Base-by-base conservation (phyloP, 2,888 invertebrate species). In the Himalopsyche kuldschensis region DNA sequence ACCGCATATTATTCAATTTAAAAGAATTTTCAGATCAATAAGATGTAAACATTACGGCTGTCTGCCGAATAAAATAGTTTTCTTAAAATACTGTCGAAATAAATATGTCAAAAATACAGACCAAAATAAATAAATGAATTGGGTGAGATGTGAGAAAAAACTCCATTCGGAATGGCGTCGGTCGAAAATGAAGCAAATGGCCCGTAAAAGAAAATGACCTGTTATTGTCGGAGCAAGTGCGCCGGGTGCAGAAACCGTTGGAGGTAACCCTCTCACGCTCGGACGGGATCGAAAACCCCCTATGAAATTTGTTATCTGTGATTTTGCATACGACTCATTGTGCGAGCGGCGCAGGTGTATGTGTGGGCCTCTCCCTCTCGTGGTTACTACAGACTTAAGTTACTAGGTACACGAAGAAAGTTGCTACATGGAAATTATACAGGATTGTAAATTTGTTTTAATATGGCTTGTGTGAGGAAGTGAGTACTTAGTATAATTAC, bases 281-380 rank as follows among this genome's bases (percentile, higher is more conserved):
- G 48, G 48, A 30, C 48, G 79, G 35, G 30, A 63, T 69, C 79
- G 55, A 76, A 84, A 79, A 80, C 84, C 82, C 80, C 76, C 82
- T 55, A 48, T 75, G 80, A 82, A 84, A 82, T 84, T 84, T 84
- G 84, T 84, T 84, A 84, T 84, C 84, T 82, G 82, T 82, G 84
- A 82, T 82, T 84, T 84, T 84, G 82, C 84, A 84, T 84, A 80
- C 84, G 79, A 32, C 76, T 76, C 76, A 32, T 76, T 76, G 69
- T 69, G 27, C 27, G 69, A 24, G 69, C 15, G 27, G 69, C 30
- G 69, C 27, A 27, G 69, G 20, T 69, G 69, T 69, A 69, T 69
- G 69, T 11, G 69, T 69, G 27, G 27, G 27, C 8, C 15, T 69
- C 24, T 27, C 69, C 30, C 55, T n/a, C 20, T 55, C 69, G 4